These are phyloP conservation scores for Germaria angustata DNA, from an alignment of 2,888 invertebrate genomes.

Conservation along the genomic window DNA sequence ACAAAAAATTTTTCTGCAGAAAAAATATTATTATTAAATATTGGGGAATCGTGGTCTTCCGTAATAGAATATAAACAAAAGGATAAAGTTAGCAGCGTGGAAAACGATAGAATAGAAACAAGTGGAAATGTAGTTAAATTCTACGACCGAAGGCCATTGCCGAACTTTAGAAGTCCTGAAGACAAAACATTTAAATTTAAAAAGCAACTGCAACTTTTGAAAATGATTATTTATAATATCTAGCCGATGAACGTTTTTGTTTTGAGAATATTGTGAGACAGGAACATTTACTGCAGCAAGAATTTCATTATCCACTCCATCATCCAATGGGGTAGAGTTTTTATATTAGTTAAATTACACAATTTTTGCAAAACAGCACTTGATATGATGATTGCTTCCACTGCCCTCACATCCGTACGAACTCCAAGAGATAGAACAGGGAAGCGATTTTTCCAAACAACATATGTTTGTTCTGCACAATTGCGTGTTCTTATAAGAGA, in stretches of 20 bases:
- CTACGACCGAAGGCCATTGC: background rate
- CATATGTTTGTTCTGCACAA: background rate
- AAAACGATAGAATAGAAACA: no score
- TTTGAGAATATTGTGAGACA: background rate
- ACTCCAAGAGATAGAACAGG: background rate
- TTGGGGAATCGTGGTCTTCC: no score
- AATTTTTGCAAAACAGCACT: background rate
- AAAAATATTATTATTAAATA: no score
- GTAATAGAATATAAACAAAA: no score
- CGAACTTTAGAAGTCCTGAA: background rate
- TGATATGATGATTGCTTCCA: background rate
- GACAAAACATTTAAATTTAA: background rate
- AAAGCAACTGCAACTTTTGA: background rate
- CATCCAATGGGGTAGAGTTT: background rate
- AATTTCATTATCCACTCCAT: background rate
- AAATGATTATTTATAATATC: background rate
- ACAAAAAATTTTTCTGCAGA: no score
- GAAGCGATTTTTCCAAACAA: background rate
- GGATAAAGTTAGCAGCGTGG: no score
- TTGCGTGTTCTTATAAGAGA: background rate
- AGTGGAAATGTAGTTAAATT: background rate
- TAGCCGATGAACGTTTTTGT: background rate
- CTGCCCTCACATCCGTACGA: background rate
- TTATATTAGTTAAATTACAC: background rate
- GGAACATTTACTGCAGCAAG: background rate